Conservation (phyloP, 2,113 vertebrate species). For the Pelobates fuscus region DNA sequence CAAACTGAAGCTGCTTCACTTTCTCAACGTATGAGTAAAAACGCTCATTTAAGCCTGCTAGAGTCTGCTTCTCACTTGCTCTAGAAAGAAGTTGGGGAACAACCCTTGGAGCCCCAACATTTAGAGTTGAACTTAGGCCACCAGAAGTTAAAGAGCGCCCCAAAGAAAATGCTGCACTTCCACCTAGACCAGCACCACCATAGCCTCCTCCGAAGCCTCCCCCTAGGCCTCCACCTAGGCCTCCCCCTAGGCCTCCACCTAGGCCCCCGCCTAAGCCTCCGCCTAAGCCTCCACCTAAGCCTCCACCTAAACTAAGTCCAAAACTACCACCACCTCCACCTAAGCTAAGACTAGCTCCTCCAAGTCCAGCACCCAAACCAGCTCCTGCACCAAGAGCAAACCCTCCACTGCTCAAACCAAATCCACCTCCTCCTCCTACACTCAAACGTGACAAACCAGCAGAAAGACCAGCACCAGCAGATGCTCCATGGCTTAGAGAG, state of each 20-base stretch:
- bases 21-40: slow-evolving; percentile 62
- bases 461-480: slow-evolving; percentile 7
- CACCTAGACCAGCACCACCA: slow-evolving; percentile 26
- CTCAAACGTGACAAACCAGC: slow-evolving; percentile 24
- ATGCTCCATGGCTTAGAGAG: slow-evolving; percentile 16
- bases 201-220: slow-evolving; percentile 7
- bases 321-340: slow-evolving; percentile 32
- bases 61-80: slow-evolving; percentile 58
- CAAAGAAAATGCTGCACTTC: slow-evolving; percentile 61
- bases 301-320: slow-evolving; percentile 40
- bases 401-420: neutral
- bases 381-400: neutral
- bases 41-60: slow-evolving; percentile 61
- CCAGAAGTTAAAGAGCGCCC: slow-evolving; percentile 57
- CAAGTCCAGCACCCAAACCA: slow-evolving; percentile 19
- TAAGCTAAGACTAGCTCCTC: slow-evolving; percentile 10
- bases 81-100: slow-evolving; percentile 54
- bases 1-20: slow-evolving; percentile 58
- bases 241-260: slow-evolving; percentile 23
- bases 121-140: slow-evolving; percentile 54
- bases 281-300: slow-evolving; percentile 24
- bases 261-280: slow-evolving; percentile 11
- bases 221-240: neutral
- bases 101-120: slow-evolving; percentile 26
- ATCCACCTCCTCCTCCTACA: neutral